Conservation (phyloP, 2,888 invertebrate genomes). For the Furcula furcula region DNA sequence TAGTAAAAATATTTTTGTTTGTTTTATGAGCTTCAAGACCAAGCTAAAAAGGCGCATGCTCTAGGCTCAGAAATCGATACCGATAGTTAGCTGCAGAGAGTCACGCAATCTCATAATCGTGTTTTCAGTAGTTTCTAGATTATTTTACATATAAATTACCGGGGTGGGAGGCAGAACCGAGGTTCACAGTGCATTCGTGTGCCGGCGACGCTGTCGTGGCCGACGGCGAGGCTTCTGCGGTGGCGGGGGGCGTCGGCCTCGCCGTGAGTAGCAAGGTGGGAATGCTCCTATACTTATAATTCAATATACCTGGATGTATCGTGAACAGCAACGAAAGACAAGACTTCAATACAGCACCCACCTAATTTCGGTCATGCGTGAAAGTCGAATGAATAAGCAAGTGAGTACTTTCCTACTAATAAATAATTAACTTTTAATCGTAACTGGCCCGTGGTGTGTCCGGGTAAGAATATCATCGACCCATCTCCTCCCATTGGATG, state of each 20-base stretch:
- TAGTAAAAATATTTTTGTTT: too few relatives aligned
- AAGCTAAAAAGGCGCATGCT: slow-evolving; percentile 32
- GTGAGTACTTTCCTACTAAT: neutral
- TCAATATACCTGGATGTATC: slow-evolving; percentile 1
- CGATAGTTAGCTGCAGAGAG: slow-evolving; percentile 21
- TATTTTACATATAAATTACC: slow-evolving; percentile 14
- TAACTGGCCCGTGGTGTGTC: too few relatives aligned
- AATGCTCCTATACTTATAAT: slow-evolving; percentile 5
- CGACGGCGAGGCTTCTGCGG: slow-evolving; percentile 63
- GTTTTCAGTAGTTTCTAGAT: slow-evolving; percentile 16
- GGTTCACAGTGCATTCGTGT: slow-evolving; percentile 44
- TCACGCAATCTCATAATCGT: slow-evolving; percentile 29
- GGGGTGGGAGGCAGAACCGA: slow-evolving; percentile 17
- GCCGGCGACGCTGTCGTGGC: slow-evolving; percentile 62
- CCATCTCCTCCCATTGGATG: too few relatives aligned
- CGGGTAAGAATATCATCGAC: too few relatives aligned
- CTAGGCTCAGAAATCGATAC: slow-evolving; percentile 29
- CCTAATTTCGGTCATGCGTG: slow-evolving; percentile 1
- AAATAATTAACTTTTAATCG: too few relatives aligned
- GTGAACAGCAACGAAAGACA: neutral
- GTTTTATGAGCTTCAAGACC: too few relatives aligned
- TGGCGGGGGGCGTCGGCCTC: slow-evolving; percentile 77
- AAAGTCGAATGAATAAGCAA: slow-evolving; percentile 1
- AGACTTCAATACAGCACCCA: slow-evolving; percentile 1
- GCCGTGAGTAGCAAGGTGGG: slow-evolving; percentile 77